Percentiles rank a stretch among this genome's conserved stretches.
These are phyloP conservation scores for Chunga burmeisteri DNA, from an alignment of 2,113 vertebrate species.

Conservation along the genomic window DNA sequence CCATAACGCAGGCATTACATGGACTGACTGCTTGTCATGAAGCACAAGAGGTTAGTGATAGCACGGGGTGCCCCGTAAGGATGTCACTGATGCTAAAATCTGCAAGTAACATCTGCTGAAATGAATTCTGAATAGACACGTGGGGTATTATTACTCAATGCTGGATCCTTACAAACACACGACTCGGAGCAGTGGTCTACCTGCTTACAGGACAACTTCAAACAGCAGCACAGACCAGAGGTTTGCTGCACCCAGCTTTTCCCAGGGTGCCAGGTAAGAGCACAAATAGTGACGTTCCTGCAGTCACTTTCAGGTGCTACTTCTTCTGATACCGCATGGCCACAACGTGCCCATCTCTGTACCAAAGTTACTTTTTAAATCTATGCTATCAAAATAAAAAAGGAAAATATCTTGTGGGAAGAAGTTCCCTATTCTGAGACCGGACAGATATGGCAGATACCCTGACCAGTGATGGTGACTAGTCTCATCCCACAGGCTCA, in stretches of 20 bases:
- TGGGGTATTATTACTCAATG: background rate
- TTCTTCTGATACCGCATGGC: rapidly evolving
- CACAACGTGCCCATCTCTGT: background rate
- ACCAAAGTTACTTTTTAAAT: background rate
- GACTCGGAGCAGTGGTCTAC: background rate
- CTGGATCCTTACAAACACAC: background rate
- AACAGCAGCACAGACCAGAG: background rate
- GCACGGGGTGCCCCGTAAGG: background rate
- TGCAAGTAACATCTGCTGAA: background rate
- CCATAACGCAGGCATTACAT: rapidly evolving
- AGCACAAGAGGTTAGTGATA: background rate
- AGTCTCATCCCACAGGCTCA: rapidly evolving
- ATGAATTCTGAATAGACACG: background rate
- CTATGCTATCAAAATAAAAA: background rate
- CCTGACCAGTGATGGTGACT: background rate
- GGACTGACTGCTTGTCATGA: no score
- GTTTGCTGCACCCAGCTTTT: background rate
- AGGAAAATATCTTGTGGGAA: background rate
- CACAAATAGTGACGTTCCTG: background rate
- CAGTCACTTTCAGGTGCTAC: background rate
- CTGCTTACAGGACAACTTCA: background rate
- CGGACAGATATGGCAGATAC: rapidly evolving
- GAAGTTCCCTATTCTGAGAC: background rate
- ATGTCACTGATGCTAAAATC: background rate
- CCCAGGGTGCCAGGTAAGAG: background rate